Evolutionary conservation across 2,888 invertebrate genomes (phyloP).

Genomic region (Cosmopolites sordidus): DNA sequence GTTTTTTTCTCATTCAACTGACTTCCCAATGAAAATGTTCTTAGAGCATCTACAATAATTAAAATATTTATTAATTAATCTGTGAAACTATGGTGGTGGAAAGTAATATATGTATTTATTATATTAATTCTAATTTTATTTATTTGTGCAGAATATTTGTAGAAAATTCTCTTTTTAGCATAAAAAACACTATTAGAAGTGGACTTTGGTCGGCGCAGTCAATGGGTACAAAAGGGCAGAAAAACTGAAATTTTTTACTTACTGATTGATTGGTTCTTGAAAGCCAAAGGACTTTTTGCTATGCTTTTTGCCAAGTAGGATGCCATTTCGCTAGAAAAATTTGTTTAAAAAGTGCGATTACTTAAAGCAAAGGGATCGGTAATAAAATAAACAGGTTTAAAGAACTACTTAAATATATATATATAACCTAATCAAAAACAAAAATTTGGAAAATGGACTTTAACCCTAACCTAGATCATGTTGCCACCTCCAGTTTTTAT

Average conservation of each 20-base stretch:
- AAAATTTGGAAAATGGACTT: background rate
- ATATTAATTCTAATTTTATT: too few relatives aligned
- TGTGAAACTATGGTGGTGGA: too few relatives aligned
- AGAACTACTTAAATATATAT: background rate
- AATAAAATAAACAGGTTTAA: background rate
- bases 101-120: too few relatives aligned
- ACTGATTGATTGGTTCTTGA: constrained; percentile 15
- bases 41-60: constrained; percentile 50
- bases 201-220: constrained; percentile 18
- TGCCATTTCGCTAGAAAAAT: constrained; percentile 35
- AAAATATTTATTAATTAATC: too few relatives aligned
- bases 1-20: constrained; percentile 54
- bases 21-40: constrained; percentile 53
- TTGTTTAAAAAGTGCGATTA: background rate
- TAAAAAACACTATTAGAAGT: constrained; percentile 6
- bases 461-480: constrained; percentile 3
- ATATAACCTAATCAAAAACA: constrained; percentile 2
- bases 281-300: constrained; percentile 16
- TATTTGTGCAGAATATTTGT: too few relatives aligned
- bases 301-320: constrained; percentile 38
- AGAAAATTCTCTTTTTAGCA: too few relatives aligned
- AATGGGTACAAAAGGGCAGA: background rate
- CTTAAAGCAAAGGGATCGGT: background rate
- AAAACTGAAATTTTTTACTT: constrained; percentile 10
- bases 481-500: constrained; percentile 3